Percentiles rank a stretch among this genome's conserved stretches.
Conservation (phyloP, 2,888 invertebrate genomes). For the Scaptomyza cyrtandrae region DNA sequence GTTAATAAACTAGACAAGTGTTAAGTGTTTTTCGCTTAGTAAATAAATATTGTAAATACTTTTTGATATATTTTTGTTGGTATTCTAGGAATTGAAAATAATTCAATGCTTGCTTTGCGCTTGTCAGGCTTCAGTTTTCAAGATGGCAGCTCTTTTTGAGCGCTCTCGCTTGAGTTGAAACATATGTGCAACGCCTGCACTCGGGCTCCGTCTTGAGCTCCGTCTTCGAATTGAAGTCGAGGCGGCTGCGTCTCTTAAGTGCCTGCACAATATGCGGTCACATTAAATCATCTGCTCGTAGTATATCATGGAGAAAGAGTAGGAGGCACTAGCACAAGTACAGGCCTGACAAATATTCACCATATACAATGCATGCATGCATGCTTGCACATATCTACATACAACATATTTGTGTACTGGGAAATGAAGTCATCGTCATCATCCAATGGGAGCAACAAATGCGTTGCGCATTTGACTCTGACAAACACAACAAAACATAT, state of each 20-base stretch:
- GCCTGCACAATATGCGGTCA: slow-evolving; percentile 69
- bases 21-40: slow-evolving; percentile 6
- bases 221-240: slow-evolving; percentile 11
- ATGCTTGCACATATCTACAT: slow-evolving; percentile 1
- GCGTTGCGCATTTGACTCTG: slow-evolving; percentile 30
- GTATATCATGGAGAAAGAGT: slow-evolving; percentile 67
- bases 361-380: slow-evolving; percentile 5
- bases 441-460: slow-evolving; percentile 49
- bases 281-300: slow-evolving; percentile 80
- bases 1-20: slow-evolving; percentile 26
- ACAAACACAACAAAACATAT: slow-evolving; percentile 4
- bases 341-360: slow-evolving; percentile 62
- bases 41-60: slow-evolving; percentile 1
- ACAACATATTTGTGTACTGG: slow-evolving; percentile 14
- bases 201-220: slow-evolving; percentile 37
- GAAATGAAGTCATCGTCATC: slow-evolving; percentile 65
- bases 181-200: slow-evolving; percentile 68
- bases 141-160: slow-evolving; percentile 56
- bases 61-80: not conserved
- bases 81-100: slow-evolving; percentile 14
- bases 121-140: slow-evolving; percentile 60
- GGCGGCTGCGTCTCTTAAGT: slow-evolving; percentile 57
- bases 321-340: slow-evolving; percentile 50
- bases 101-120: slow-evolving; percentile 12
- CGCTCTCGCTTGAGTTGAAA: slow-evolving; percentile 59